Base-by-base conservation (phyloP, 2,888 invertebrate genomes). In the Gymnocheta viridis region DNA sequence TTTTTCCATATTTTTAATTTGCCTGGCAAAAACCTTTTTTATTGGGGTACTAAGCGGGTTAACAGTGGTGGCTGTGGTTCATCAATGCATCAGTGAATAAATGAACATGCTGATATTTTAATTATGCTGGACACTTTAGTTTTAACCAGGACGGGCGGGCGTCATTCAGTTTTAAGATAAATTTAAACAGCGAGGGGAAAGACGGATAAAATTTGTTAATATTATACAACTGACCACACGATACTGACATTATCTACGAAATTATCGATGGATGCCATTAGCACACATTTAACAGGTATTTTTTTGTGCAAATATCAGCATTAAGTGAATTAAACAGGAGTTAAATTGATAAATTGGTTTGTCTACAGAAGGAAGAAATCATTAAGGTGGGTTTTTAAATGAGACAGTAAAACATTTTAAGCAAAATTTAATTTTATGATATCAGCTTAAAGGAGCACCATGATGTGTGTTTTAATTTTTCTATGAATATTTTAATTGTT, bases 181-280 rank as follows among this genome's bases (percentile, higher is more conserved):
- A 27, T 51, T 12, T 6, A 24, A 54, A n/a, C 27, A 12, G 27
- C 27, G 17, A 17, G 19, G 2, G 24, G 9, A 27, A 5, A 7
- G 32, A 22, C 9, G 6, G 27, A 17, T 19, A 64, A 32, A 29
- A 49, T 14, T 32, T n/a, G 19, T 54, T 32, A 54, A 19, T 49
- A 77, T 38, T 19, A 17, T 35, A 51, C 22, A 62, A 22, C 17
- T 47, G 29, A 44, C 54, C 74, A 56, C 73, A 74, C 29, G 38
- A 32, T 44, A 29, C 27, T 74, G 74, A 54, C 38, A 64, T 60
- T 64, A 27, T 22, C 24, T 17, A 9, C 6, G 38, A 62, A 51
- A 60, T 74, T 66, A 67, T 58, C 32, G 29, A 44, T 38, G 58
- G 27, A n/a, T 24, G 27, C 38, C 66, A 67, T 60, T 77, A 49